Percentiles rank a stretch among this genome's conserved stretches.
These are phyloP conservation scores for Menidia beryllina DNA, from an alignment of 2,113 vertebrate species.

Conservation along the genomic window DNA sequence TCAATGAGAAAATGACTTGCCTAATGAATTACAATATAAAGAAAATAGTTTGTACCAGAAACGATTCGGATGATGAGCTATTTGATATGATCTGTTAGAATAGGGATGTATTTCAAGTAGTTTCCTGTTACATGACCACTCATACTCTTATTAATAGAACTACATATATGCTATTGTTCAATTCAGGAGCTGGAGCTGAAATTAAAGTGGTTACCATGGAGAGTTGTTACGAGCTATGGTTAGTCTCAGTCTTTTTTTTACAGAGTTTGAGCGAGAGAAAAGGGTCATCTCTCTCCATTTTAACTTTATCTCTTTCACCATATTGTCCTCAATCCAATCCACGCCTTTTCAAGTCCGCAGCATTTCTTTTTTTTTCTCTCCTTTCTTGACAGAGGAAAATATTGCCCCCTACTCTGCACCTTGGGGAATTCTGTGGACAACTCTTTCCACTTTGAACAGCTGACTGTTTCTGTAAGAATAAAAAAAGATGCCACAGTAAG, in stretches of 20 bases:
- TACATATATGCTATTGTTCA: background rate
- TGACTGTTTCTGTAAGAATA: slow-evolving; percentile 15
- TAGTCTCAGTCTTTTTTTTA: slow-evolving; percentile 40
- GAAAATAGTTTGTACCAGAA: background rate
- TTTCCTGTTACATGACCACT: background rate
- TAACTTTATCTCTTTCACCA: slow-evolving; percentile 64
- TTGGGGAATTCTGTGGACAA: slow-evolving; percentile 41
- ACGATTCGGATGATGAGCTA: background rate
- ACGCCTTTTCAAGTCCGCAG: slow-evolving; percentile 46
- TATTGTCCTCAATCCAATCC: slow-evolving; percentile 58
- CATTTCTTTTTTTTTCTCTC: slow-evolving; percentile 37
- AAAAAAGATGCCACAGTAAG: slow-evolving; percentile 15
- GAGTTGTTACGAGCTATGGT: slow-evolving; percentile 15
- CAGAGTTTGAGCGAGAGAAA: slow-evolving; percentile 20
- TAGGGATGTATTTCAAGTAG: background rate
- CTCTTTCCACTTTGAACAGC: slow-evolving; percentile 43
- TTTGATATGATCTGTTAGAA: background rate
- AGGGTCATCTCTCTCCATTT: slow-evolving; percentile 59
- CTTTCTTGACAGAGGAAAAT: slow-evolving; percentile 57
- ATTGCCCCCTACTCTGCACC: slow-evolving; percentile 43
- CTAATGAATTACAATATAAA: too few species aligned
- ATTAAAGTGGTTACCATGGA: slow-evolving; percentile 31
- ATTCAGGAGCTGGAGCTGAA: slow-evolving; percentile 17
- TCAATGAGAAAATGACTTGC: too few species aligned
- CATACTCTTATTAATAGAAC: slow-evolving; percentile 2